Evolutionary conservation across 53 echinoderm and acorn worm species (phyloP).

Genomic region (Luidia sarsii): DNA sequence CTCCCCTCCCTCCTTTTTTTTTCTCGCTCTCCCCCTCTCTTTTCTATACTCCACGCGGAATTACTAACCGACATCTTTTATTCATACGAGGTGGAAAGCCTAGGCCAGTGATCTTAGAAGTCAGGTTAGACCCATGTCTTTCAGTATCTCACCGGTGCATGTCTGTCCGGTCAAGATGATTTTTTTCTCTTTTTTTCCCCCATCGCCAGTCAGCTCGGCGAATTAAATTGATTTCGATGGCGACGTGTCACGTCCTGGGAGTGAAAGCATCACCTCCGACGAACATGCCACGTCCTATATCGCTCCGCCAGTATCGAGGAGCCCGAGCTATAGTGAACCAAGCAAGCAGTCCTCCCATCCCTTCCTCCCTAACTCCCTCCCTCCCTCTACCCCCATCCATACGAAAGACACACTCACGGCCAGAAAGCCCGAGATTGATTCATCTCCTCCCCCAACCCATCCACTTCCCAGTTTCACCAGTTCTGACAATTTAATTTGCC

Average conservation of each 20-base stretch:
- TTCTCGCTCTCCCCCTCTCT: background rate
- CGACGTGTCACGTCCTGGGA: background rate
- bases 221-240: too few relatives aligned
- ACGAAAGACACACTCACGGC: too few relatives aligned
- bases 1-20: background rate
- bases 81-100: too few relatives aligned
- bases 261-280: background rate
- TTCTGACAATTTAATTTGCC: background rate
- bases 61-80: slow-evolving; percentile 9
- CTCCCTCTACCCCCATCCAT: too few relatives aligned
- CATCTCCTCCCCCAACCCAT: background rate
- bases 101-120: too few relatives aligned
- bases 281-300: background rate
- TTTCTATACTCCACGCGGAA: background rate
- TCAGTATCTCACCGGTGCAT: too few relatives aligned
- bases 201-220: too few relatives aligned
- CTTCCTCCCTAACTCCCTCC: too few relatives aligned
- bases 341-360: too few relatives aligned
- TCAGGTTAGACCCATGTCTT: too few relatives aligned
- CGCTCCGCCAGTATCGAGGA: background rate
- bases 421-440: slow-evolving; percentile 15
- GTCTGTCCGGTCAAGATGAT: background rate
- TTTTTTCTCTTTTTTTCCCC: background rate
- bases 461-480: too few relatives aligned
- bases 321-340: too few relatives aligned